Evolutionary conservation across 2,888 invertebrate genomes (phyloP).

Genomic region (Volucella bombylans): DNA sequence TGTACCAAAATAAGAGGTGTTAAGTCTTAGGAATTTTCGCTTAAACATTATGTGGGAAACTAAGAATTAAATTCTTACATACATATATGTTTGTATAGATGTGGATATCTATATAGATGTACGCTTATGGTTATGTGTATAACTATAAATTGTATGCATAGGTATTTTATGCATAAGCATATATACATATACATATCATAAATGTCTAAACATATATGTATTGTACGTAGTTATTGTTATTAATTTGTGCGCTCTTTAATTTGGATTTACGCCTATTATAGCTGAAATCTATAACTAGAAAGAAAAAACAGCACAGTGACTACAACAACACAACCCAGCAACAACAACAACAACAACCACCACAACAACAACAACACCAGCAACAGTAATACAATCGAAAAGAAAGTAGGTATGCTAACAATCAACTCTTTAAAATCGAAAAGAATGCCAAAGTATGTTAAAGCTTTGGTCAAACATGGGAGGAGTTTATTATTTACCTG

Average conservation of each 20-base stretch:
- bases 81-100: too few species aligned
- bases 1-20: too few species aligned
- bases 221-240: neutral
- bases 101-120: too few species aligned
- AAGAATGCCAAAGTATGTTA: conserved; percentile 23
- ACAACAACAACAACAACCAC: conserved; percentile 21
- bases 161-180: too few species aligned
- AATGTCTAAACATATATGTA: neutral
- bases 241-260: conserved; percentile 28
- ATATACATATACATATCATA: too few species aligned
- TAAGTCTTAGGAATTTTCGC: too few species aligned
- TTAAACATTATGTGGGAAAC: too few species aligned
- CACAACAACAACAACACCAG: conserved; percentile 38
- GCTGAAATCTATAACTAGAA: conserved; percentile 13
- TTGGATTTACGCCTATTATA: conserved; percentile 20
- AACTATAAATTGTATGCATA: too few species aligned
- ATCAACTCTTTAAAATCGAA: conserved; percentile 5
- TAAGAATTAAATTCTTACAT: too few species aligned
- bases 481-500: conserved; percentile 19
- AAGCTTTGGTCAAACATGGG: conserved; percentile 28
- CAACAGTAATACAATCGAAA: conserved; percentile 53
- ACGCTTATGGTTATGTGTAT: too few species aligned
- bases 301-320: conserved; percentile 2
- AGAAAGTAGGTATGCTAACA: conserved; percentile 61
- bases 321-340: conserved; percentile 18